These are phyloP conservation scores for Eulithis prunata DNA, from an alignment of 2,888 invertebrate genomes.

Conservation along the genomic window DNA sequence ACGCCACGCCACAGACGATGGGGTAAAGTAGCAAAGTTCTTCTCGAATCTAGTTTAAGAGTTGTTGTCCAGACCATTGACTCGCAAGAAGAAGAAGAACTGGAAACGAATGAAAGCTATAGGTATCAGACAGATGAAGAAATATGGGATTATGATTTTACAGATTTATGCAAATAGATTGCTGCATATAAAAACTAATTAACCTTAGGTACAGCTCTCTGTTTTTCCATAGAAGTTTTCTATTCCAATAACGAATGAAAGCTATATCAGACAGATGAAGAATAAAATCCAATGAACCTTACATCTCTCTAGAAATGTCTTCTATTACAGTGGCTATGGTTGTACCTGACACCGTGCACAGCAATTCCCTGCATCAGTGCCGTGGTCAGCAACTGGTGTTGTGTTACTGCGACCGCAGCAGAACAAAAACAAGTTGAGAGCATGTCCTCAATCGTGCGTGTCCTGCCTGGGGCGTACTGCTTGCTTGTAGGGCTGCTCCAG, in stretches of 20 bases:
- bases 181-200: background rate
- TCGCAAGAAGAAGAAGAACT: no score
- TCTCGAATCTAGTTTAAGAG: no score
- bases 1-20: no score
- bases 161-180: background rate
- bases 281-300: background rate
- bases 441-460: constrained; percentile 83
- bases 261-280: no score
- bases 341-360: constrained; percentile 40
- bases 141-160: no score
- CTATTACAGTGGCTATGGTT: constrained; percentile 27
- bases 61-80: no score
- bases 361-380: constrained; percentile 49
- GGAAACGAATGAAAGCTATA: no score
- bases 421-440: constrained; percentile 80
- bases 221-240: constrained; percentile 1
- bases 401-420: constrained; percentile 79
- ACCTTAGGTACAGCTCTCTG: background rate
- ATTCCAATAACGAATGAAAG: constrained; percentile 5
- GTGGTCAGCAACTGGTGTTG: constrained; percentile 59
- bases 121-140: no score
- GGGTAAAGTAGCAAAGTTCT: no score
- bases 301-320: background rate
- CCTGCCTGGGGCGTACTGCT: constrained; percentile 62
- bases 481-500: constrained; percentile 54